Conservation (phyloP, 2,888 invertebrate species). For the Synanthedon formicaeformis region DNA sequence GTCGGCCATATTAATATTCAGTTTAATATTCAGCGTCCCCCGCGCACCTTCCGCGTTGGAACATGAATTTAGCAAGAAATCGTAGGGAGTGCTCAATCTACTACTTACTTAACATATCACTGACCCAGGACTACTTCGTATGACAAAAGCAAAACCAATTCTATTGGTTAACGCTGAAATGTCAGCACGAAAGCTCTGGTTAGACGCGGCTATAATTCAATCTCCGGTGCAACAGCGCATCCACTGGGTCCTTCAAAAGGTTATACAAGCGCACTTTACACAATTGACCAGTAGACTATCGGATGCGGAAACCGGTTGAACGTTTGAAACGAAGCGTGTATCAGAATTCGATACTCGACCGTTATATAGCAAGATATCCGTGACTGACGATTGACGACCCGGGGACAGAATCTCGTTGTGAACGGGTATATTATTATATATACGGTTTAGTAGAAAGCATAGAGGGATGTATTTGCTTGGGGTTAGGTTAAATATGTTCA, state of each 20-base stretch:
- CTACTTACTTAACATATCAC: too few species aligned
- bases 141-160: neutral
- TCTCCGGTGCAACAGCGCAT: slow-evolving; percentile 37
- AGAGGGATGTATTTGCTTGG: neutral
- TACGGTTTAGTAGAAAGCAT: neutral
- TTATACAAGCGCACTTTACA: slow-evolving; percentile 19
- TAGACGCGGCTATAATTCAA: slow-evolving; percentile 30
- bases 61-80: too few species aligned
- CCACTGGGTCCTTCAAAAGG: slow-evolving; percentile 33
- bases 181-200: neutral
- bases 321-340: neutral
- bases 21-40: too few species aligned
- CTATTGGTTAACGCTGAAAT: neutral
- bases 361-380: slow-evolving; percentile 33
- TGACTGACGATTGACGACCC: slow-evolving; percentile 29
- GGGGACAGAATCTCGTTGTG: slow-evolving; percentile 21
- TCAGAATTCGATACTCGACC: slow-evolving; percentile 12
- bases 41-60: too few species aligned
- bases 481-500: neutral
- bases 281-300: slow-evolving; percentile 29
- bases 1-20: too few species aligned
- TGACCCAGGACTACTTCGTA: too few species aligned
- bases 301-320: slow-evolving; percentile 5
- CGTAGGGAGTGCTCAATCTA: too few species aligned
- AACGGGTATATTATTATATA: neutral